phyloP scores from a whole-genome alignment of 2,888 invertebrate genomes.

The Spatulosminthurus flaviceps region DNA sequence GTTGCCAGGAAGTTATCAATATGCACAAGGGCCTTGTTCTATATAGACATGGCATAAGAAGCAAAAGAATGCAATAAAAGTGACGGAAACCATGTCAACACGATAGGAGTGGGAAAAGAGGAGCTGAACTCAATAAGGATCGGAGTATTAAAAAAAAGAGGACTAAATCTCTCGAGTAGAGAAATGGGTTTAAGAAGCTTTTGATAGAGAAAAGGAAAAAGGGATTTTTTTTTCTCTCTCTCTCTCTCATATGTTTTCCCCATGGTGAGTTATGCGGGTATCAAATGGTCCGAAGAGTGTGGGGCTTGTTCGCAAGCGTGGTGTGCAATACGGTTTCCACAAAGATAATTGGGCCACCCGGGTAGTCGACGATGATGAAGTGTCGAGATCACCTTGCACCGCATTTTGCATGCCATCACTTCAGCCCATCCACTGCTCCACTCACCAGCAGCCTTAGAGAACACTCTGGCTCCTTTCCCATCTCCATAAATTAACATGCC shows the following conservation, averaged over 20 bases:
- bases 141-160: conserved; percentile 14
- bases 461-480: conserved; percentile 52
- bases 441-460: conserved; percentile 34
- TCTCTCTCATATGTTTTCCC: too few species aligned
- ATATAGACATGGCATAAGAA: too few species aligned
- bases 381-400: conserved; percentile 64
- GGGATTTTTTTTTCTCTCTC: conserved; percentile 10
- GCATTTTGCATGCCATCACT: conserved; percentile 64
- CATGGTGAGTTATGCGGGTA: conserved; percentile 58
- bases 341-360: conserved; percentile 64
- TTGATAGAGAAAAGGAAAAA: background rate
- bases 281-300: conserved; percentile 63
- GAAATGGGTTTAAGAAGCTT: background rate
- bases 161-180: background rate
- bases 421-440: conserved; percentile 43
- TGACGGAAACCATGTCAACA: conserved; percentile 16
- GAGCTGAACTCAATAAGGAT: background rate
- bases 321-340: conserved; percentile 62
- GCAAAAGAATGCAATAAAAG: too few species aligned
- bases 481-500: conserved; percentile 63
- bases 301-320: conserved; percentile 63
- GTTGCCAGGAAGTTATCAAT: too few species aligned
- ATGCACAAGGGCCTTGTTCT: too few species aligned
- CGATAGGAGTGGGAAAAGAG: background rate
- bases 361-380: conserved; percentile 64